Evolutionary conservation across 64 coral and sea anemone genomes (phyloP).

Genomic region (Catalaphyllia jardinei): DNA sequence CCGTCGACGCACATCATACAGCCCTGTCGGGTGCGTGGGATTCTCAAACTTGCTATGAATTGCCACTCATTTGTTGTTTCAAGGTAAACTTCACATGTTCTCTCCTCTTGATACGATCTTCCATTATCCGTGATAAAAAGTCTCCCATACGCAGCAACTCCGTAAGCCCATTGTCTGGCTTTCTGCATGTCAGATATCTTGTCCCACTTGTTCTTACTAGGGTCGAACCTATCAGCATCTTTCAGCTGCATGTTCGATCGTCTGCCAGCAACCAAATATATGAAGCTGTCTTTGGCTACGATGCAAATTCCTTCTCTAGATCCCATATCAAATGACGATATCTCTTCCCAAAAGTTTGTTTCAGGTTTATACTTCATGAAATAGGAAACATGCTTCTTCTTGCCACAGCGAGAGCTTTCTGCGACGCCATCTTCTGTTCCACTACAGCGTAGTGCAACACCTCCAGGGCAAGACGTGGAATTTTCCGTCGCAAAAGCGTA

Average conservation of each 20-base stretch:
- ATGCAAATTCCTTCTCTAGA: too few relatives aligned
- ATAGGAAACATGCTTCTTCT: background rate
- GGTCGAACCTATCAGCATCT: background rate
- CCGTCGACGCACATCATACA: background rate
- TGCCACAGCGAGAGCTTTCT: background rate
- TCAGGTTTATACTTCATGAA: too few relatives aligned
- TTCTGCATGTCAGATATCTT: too few relatives aligned
- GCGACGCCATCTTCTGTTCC: too few relatives aligned
- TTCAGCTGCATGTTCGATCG: background rate
- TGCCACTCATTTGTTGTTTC: conserved; percentile 20
- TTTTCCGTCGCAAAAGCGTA: background rate
- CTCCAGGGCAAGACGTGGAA: background rate
- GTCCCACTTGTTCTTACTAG: too few relatives aligned
- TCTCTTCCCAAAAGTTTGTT: too few relatives aligned
- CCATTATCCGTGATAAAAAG: background rate
- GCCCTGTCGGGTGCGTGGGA: background rate
- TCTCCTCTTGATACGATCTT: too few relatives aligned
- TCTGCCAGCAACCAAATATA: background rate
- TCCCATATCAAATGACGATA: too few relatives aligned
- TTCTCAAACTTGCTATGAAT: background rate
- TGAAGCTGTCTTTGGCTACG: too few relatives aligned
- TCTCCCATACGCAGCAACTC: background rate
- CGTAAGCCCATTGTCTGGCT: background rate
- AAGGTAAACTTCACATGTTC: background rate
- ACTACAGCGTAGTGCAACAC: background rate